Conservation (phyloP, 2,888 invertebrate genomes). For the Exocentrus adspersus region DNA sequence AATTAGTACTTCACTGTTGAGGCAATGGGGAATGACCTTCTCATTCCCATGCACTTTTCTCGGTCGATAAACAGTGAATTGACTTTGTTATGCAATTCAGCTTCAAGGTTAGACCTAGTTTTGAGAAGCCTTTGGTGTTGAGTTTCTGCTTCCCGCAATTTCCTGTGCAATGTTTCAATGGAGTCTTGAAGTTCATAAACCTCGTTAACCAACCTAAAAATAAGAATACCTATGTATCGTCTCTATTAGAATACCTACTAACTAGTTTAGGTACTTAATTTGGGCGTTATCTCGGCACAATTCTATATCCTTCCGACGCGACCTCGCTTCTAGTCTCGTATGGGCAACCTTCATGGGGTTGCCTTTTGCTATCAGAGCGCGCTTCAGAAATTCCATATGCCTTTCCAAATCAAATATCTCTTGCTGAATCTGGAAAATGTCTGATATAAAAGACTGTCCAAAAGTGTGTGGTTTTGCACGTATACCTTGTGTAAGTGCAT, state of each 20-base stretch:
- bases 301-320: conserved; percentile 89
- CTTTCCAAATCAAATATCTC: conserved; percentile 95
- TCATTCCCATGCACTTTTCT: conserved; percentile 92
- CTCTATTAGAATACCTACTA: conserved; percentile 20
- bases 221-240: neutral
- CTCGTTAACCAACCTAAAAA: conserved; percentile 80
- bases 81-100: conserved; percentile 85
- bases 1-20: conserved; percentile 79
- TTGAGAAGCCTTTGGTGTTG: conserved; percentile 87
- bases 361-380: conserved; percentile 90
- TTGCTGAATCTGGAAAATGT: conserved; percentile 76
- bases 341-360: conserved; percentile 87
- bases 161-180: conserved; percentile 81
- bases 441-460: no score
- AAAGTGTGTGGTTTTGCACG: no score
- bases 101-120: conserved; percentile 84
- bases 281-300: conserved; percentile 88
- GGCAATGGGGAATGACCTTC: conserved; percentile 90
- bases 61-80: conserved; percentile 93
- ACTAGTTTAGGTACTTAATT: conserved; percentile 83
- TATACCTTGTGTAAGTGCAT: conserved; percentile 80
- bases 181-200: conserved; percentile 86
- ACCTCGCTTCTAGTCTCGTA: conserved; percentile 88
- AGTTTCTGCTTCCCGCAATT: conserved; percentile 84
- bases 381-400: conserved; percentile 87